Conservation (phyloP, 2,888 invertebrate genomes). For the Acanthosoma haemorrhoidale region DNA sequence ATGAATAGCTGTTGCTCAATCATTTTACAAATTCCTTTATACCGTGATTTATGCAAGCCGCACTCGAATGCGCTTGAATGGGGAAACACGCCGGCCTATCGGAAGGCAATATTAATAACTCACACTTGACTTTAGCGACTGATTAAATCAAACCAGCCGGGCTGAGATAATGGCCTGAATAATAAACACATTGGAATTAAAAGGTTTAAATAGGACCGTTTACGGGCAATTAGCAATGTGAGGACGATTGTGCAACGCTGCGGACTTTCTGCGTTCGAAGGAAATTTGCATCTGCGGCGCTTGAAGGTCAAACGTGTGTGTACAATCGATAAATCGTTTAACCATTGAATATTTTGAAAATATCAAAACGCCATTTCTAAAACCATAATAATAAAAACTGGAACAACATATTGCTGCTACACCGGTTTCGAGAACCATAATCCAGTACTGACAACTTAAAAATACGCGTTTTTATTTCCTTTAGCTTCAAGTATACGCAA, state of each 20-base stretch:
- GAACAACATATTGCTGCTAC: no score
- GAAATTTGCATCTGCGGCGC: background rate
- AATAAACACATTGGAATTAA: constrained; percentile 2
- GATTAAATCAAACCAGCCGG: background rate
- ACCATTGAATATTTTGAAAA: no score
- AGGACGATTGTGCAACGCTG: background rate
- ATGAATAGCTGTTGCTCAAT: no score
- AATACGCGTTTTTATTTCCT: no score
- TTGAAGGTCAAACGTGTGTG: background rate
- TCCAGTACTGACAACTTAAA: no score
- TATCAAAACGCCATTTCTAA: no score
- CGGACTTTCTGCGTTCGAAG: background rate
- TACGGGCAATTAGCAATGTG: constrained; percentile 5
- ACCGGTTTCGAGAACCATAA: no score
- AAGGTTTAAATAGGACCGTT: background rate
- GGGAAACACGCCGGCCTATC: background rate
- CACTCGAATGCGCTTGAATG: background rate
- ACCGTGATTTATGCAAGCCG: background rate
- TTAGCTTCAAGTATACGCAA: no score
- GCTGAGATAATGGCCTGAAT: background rate
- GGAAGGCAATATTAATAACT: background rate
- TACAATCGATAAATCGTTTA: no score
- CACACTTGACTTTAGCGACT: background rate
- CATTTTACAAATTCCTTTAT: no score
- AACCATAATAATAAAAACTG: no score